phyloP scores from a whole-genome alignment of 2,113 vertebrate genomes.

The Smithornis capensis region DNA sequence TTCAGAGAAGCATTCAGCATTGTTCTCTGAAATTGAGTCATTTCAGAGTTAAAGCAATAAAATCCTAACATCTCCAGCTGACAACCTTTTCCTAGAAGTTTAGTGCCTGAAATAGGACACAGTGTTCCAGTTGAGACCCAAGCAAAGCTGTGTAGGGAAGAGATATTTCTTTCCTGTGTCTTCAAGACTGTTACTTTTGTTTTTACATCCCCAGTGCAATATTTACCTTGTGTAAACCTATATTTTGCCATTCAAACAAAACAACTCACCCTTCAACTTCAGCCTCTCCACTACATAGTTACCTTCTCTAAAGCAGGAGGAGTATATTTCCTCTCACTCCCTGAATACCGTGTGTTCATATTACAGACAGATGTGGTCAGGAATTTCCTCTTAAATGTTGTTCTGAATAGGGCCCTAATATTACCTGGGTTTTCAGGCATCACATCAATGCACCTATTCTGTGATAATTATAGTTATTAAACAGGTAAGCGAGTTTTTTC shows the following conservation, averaged over 20 bases:
- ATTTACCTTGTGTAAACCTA: neutral
- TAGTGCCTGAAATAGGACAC: neutral
- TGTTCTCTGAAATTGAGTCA: neutral
- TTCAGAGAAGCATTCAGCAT: neutral
- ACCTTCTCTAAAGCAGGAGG: neutral
- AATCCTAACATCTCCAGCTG: neutral
- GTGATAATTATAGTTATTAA: neutral
- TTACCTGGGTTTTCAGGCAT: neutral
- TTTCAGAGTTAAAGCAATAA: neutral
- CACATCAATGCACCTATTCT: neutral
- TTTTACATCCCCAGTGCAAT: neutral
- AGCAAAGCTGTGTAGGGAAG: neutral
- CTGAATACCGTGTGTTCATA: neutral
- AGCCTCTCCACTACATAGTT: neutral
- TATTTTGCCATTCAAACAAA: neutral
- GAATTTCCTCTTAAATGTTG: neutral
- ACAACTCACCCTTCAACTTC: neutral
- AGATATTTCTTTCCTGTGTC: neutral
- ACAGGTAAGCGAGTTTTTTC: neutral
- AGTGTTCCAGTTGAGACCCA: neutral
- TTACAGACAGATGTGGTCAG: neutral
- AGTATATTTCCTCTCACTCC: neutral
- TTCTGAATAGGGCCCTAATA: neutral
- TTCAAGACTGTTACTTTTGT: neutral
- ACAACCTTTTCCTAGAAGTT: constrained; percentile 24